These are phyloP conservation scores for Tiliacea aurago DNA, from an alignment of 2,888 invertebrate genomes.

Conservation along the genomic window DNA sequence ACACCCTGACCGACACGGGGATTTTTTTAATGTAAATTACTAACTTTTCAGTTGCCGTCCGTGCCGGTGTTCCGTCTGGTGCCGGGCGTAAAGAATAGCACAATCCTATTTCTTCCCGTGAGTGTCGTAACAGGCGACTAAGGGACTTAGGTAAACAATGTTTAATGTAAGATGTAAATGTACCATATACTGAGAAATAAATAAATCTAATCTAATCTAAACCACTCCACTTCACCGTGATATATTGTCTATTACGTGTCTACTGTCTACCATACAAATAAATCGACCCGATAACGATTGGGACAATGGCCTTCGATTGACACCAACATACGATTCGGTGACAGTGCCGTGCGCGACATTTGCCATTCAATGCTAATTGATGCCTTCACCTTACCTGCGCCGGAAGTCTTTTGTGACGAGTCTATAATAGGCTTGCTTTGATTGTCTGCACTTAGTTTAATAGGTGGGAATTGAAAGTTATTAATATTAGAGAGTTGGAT, in stretches of 20 bases:
- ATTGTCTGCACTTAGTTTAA: slow-evolving; percentile 31
- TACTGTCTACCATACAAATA: slow-evolving; percentile 33
- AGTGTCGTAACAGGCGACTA: no score
- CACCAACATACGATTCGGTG: slow-evolving; percentile 24
- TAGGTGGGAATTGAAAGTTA: slow-evolving; percentile 47
- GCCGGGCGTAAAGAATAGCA: no score
- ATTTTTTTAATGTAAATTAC: neutral
- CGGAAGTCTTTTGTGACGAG: slow-evolving; percentile 56
- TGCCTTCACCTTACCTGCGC: slow-evolving; percentile 38
- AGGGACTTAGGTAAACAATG: no score
- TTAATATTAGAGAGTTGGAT: slow-evolving; percentile 33
- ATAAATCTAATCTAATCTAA: no score
- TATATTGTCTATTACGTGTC: slow-evolving; percentile 28
- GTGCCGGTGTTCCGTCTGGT: no score
- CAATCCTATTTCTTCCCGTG: no score
- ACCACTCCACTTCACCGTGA: neutral
- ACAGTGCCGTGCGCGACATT: slow-evolving; percentile 40
- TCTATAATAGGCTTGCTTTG: slow-evolving; percentile 30
- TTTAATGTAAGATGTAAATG: no score
- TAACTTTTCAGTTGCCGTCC: neutral
- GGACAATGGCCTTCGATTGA: slow-evolving; percentile 48
- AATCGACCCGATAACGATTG: slow-evolving; percentile 12
- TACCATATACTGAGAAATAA: no score
- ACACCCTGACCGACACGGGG: neutral
- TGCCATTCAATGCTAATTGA: slow-evolving; percentile 61